Evolutionary conservation across 2,797 vertebrate species (phyloP), one percentile per base, ranked within the genome.

Genomic region (Apogon hyalosoma): DNA sequence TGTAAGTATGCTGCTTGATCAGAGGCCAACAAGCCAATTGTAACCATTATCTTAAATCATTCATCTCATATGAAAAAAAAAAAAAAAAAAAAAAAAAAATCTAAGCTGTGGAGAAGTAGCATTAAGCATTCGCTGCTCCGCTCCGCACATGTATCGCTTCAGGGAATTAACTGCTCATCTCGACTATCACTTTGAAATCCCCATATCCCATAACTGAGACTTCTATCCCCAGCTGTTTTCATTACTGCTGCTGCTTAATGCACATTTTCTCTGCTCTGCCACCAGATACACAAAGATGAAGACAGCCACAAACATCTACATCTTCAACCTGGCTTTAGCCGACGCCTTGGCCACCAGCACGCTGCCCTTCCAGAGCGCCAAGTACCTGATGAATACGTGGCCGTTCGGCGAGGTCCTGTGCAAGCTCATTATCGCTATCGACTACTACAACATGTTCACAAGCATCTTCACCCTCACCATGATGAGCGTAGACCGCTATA

Each of bases 381-480:
- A 98, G 72, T 98, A 98, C 86, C 93, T 98, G 63, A 95, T 98
- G 97, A 95, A 94, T 75, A 97, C 96, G 0, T 98, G 97, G 97
- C 96, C 96, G 0, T 98, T 98, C 0, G 97, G 97, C 4, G 93
- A 97, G 60, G 69, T 94, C 73, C 93, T 98, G 63, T 98, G 97
- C 92, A 98, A 98, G 75, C 83, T 94, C 0, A 94, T 98, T 47
- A 95, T 98, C 7, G 96, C 96, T 87, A 98, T 97, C 0, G 96
- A 98, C 90, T 98, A 98, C 91, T 98, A 98, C 87, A 98, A 98
- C 77, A 98, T 98, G 97, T 97, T 98, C 89, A 98, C 96, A 11
- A 98, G 96, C 73, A 98, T 96, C 92, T 96, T 98, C 89, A 98
- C 97, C 0, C 95, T 98, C 43, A 98, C 97, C 63, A 98, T 97